Conservation (phyloP, 2,797 vertebrate genomes). For the Crypturellus tataupa region DNA sequence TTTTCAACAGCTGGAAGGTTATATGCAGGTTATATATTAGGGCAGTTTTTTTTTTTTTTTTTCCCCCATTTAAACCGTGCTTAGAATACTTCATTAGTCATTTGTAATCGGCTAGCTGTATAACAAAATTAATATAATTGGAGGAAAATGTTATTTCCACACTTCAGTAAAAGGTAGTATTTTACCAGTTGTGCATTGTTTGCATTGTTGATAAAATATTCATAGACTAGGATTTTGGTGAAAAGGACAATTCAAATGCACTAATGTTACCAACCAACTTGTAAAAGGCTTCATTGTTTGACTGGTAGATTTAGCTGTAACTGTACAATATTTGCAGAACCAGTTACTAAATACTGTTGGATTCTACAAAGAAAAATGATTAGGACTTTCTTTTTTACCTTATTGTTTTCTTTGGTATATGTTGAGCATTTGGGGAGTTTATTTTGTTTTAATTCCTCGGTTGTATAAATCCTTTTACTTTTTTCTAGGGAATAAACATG, state of each 20-base stretch:
- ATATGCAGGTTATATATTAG: neutral
- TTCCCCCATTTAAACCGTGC: neutral
- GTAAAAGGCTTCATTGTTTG: slow-evolving; percentile 50
- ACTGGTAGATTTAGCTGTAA: slow-evolving; percentile 17
- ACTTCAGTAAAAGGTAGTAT: neutral
- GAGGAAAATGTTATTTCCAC: neutral
- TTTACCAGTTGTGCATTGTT: neutral
- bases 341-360: slow-evolving; percentile 46
- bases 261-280: neutral
- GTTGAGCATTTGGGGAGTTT: rapidly evolving
- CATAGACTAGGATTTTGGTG: slow-evolving; percentile 28
- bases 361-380: slow-evolving; percentile 44
- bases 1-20: neutral
- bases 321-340: slow-evolving; percentile 45
- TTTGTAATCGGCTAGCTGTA: slow-evolving; percentile 24
- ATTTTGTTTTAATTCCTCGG: slow-evolving; percentile 41
- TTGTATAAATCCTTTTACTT: slow-evolving; percentile 32
- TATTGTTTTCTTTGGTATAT: neutral
- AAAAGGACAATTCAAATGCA: slow-evolving; percentile 17
- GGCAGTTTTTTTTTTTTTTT: neutral
- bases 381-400: slow-evolving; percentile 29
- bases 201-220: neutral
- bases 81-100: neutral
- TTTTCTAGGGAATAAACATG: slow-evolving; percentile 93
- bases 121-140: neutral